Evolutionary conservation across 2,797 vertebrate species (phyloP).

Genomic region (Lepilemur ruficaudatus): DNA sequence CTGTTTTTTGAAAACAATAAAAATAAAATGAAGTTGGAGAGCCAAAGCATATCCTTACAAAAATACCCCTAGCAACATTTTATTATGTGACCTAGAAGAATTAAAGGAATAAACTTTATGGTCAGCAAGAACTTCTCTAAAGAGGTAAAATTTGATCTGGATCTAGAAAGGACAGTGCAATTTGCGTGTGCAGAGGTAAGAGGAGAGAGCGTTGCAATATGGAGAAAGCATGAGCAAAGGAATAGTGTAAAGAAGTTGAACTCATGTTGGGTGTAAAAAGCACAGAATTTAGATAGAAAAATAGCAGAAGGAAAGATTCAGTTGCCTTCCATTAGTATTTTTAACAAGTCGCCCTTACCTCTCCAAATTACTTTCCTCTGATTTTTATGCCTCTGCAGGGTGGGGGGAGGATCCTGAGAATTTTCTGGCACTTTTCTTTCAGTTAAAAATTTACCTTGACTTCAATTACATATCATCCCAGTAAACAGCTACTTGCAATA

Average conservation of each 20-base stretch:
- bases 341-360: slow-evolving; percentile 13
- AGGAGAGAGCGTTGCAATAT: not conserved
- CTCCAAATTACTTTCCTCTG: slow-evolving; percentile 31
- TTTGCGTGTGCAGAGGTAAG: not conserved
- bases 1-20: not conserved
- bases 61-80: not conserved
- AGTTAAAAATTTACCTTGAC: slow-evolving; percentile 9
- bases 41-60: not conserved
- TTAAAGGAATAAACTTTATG: not conserved
- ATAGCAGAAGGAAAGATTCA: not conserved
- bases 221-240: slow-evolving; percentile 7
- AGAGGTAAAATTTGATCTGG: not conserved
- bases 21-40: not conserved
- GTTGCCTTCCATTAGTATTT: not conserved
- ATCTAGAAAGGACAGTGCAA: not conserved
- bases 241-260: not conserved
- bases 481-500: not conserved
- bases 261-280: not conserved
- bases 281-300: not conserved
- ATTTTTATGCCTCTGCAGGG: not conserved
- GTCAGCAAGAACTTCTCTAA: slow-evolving; percentile 1
- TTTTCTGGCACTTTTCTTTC: not conserved
- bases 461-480: not conserved
- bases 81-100: not conserved
- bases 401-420: not conserved